Percentiles rank a stretch among this genome's conserved stretches.
These are phyloP conservation scores for Busseola fusca DNA, from an alignment of 2,888 invertebrate species.

Conservation along the genomic window DNA sequence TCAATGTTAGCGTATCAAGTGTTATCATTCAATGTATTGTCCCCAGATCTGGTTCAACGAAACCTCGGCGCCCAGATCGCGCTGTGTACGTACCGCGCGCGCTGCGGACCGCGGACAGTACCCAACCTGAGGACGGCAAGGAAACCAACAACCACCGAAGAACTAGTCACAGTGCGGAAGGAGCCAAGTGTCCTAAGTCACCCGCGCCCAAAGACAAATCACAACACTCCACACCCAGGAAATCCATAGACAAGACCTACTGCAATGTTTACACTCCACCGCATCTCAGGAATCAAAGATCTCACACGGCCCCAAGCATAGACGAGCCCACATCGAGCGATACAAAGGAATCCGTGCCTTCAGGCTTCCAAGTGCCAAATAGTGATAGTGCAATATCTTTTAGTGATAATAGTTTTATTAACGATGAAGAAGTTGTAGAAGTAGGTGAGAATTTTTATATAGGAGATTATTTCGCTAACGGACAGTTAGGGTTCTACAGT, in stretches of 20 bases:
- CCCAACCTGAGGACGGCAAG: conserved; percentile 67
- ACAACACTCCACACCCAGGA: conserved; percentile 79
- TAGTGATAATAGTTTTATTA: conserved; percentile 86
- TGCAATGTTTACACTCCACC: conserved; percentile 88
- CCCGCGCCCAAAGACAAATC: conserved; percentile 81
- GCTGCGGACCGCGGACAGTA: conserved; percentile 83
- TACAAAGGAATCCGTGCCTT: conserved; percentile 81
- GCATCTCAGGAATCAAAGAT: conserved; percentile 82
- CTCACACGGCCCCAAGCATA: conserved; percentile 78
- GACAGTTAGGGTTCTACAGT: conserved; percentile 84
- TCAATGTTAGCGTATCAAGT: conserved; percentile 23
- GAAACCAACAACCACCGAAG: conserved; percentile 68
- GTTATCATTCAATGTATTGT: conserved; percentile 59
- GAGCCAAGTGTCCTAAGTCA: conserved; percentile 78
- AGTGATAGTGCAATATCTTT: conserved; percentile 87
- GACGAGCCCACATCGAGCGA: conserved; percentile 73
- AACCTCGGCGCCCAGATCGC: conserved; percentile 92
- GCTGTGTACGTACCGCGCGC: conserved; percentile 94
- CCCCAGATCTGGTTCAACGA: conserved; percentile 79
- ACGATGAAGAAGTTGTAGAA: conserved; percentile 82
- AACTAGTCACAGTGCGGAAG: conserved; percentile 71
- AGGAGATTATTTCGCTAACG: conserved; percentile 87
- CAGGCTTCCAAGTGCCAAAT: conserved; percentile 86
- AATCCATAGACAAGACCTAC: conserved; percentile 82
- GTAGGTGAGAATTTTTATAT: conserved; percentile 86